A percentile compares a stretch with the other conserved stretches of the same genome.
These are phyloP conservation scores for Nebria salina DNA, from an alignment of 2,888 invertebrate species.

Conservation along the genomic window DNA sequence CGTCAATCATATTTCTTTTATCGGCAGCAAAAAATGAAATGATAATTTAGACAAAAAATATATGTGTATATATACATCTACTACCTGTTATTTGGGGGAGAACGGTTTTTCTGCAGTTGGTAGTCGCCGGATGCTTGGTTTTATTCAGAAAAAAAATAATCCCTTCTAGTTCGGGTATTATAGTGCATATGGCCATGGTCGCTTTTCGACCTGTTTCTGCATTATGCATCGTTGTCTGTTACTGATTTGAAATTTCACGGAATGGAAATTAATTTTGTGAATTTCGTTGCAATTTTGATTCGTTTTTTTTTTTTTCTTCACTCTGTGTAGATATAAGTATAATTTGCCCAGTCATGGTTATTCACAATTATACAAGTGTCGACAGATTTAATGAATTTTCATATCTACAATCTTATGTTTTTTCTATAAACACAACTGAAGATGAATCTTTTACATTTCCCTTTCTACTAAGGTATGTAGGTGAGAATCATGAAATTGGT, in stretches of 20 bases:
- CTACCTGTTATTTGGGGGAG: constrained; percentile 37
- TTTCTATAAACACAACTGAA: no score
- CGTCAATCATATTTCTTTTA: constrained; percentile 41
- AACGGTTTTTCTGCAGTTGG: constrained; percentile 17
- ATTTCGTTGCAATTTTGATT: constrained; percentile 44
- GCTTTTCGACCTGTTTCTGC: constrained; percentile 10
- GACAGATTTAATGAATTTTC: constrained; percentile 9
- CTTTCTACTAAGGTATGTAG: not conserved
- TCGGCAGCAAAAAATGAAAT: constrained; percentile 27
- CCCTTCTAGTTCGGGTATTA: not conserved
- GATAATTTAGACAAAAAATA: constrained; percentile 32
- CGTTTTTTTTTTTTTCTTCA: constrained; percentile 23
- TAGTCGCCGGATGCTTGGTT: constrained; percentile 13
- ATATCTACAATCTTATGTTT: not conserved
- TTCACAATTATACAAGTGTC: constrained; percentile 24
- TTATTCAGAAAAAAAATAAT: not conserved
- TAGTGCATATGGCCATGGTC: not conserved
- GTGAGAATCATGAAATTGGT: constrained; percentile 14
- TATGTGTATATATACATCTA: not conserved
- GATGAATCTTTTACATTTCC: no score
- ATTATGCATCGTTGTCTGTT: constrained; percentile 36
- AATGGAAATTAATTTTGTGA: constrained; percentile 36
- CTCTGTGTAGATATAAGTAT: not conserved
- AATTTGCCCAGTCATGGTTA: constrained; percentile 42
- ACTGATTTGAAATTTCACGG: constrained; percentile 39